Evolutionary conservation across 2,888 invertebrate species (phyloP), one percentile per base, ranked within the genome.

Genomic region (Pristionchus maxplancki): DNA sequence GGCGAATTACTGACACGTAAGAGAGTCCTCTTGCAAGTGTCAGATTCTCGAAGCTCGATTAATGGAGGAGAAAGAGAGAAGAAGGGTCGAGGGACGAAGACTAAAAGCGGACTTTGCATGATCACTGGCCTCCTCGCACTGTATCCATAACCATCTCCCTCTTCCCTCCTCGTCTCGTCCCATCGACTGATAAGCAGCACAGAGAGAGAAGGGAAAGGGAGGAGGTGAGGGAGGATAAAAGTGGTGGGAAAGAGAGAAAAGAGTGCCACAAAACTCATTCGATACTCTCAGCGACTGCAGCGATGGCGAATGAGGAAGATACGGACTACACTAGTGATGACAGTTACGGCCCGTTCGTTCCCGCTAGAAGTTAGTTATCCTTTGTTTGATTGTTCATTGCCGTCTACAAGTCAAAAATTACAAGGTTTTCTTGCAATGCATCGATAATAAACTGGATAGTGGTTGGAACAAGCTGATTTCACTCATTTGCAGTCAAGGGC

Each of bases 131-230:
- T 81, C 28, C 28, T 31, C 62, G 24, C 62, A 62, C 28, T 28
- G 62, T 62, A 44, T 44, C 20, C 71, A 58, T 58, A 58, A 58
- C 58, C 58, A 58, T 58, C 71, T 71, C 71, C 34, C 50, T 81
- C 8, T 48, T 17, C 48, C 48, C 3, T 81, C 81, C 78, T 48
- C 81, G 24, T 81, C 81, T 81, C 50, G 48, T 37, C 48, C 48
- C 13, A 50, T 71, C 71, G 71, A 71, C 71, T 81, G 81, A 81
- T 81, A 81, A 81, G 81, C 81, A 31, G 74, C 6, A 17, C 11
- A 74, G 40, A 37, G 37, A 74, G 37, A 17, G 50, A 20, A n/a
- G 50, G n/a, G 48, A 48, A 37, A n/a, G 81, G 48, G 50, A 13
- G 37, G 24, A 44, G 34, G 17, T n/a, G n/a, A n/a, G n/a, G 58